Base-by-base conservation (phyloP, 1,140 invertebrate genomes). In the Mamestra configurata region DNA sequence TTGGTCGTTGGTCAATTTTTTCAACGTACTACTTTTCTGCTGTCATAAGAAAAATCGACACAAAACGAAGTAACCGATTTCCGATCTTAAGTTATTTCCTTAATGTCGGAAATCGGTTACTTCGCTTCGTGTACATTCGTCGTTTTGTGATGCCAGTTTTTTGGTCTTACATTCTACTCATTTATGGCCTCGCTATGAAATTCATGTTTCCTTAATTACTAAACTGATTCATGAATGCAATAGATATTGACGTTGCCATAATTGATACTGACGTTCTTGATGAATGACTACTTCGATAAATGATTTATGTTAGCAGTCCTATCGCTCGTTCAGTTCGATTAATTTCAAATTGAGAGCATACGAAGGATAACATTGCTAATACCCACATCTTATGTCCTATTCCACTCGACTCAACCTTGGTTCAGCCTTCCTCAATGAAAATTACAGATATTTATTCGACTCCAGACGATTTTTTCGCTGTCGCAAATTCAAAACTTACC, bases 221-320 rank as follows among this genome's bases (percentile, higher is more conserved):
- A 27, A 57, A 57, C 27, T 57, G 53, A 57, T 57, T 57, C 53
- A 57, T 57, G 53, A 57, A 27, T 27, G 53, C 22, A 27, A 57
- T 57, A 57, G 53, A 57, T 57, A 57, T 55, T 55, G 53, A 55
- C 53, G 27, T 13, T 5, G 3, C 53, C 22, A 57, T 27, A 57
- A 57, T 57, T 57, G 22, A 57, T 57, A 57, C 22, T 57, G 53
- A 27, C 53, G 22, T 27, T 57, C 11, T 15, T 57, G 53, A 57
- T 57, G 53, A 57, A 57, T 27, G 53, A 57, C 27, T 13, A 27
- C 53, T 57, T 57, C 10, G 53, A 24, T 27, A n/a, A n/a, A 27
- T 57, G 22, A 27, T 57, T 57, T 57, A 57, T 57, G 53, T 24
- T 27, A 4, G 22, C 22, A 57, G 5, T 22, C 53, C 53, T 22